A percentile compares a stretch with the other conserved stretches of the same genome.
Conservation (phyloP, 2,888 invertebrate genomes). For the Idaea aversata region DNA sequence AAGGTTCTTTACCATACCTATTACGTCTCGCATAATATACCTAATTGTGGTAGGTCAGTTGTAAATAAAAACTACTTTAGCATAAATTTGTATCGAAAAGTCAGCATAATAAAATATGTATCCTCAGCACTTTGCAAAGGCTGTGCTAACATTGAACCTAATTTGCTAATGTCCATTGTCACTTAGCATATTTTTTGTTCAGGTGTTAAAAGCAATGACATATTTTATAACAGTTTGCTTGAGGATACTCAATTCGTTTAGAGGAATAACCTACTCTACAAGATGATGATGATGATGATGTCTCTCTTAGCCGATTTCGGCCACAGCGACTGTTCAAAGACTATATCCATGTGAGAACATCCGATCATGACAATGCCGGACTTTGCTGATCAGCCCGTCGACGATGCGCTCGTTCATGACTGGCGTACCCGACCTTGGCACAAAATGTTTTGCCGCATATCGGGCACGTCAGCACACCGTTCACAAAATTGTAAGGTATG, state of each 20-base stretch:
- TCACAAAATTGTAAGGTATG: too few species aligned
- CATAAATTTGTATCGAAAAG: too few species aligned
- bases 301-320: too few species aligned
- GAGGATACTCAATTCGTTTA: neutral
- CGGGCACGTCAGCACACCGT: too few species aligned
- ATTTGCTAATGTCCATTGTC: neutral
- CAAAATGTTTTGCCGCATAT: too few species aligned
- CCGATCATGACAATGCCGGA: too few species aligned
- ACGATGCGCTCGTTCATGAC: too few species aligned
- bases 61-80: neutral
- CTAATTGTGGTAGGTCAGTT: neutral
- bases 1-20: neutral
- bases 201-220: neutral
- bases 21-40: neutral
- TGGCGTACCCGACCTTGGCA: too few species aligned
- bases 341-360: too few species aligned
- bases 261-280: neutral
- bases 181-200: neutral
- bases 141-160: neutral
- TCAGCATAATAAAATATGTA: neutral
- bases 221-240: neutral
- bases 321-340: too few species aligned
- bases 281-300: too few species aligned
- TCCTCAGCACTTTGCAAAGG: neutral
- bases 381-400: too few species aligned